These are phyloP conservation scores for Contarinia nasturtii DNA, from an alignment of 1,140 invertebrate species.

Conservation along the genomic window DNA sequence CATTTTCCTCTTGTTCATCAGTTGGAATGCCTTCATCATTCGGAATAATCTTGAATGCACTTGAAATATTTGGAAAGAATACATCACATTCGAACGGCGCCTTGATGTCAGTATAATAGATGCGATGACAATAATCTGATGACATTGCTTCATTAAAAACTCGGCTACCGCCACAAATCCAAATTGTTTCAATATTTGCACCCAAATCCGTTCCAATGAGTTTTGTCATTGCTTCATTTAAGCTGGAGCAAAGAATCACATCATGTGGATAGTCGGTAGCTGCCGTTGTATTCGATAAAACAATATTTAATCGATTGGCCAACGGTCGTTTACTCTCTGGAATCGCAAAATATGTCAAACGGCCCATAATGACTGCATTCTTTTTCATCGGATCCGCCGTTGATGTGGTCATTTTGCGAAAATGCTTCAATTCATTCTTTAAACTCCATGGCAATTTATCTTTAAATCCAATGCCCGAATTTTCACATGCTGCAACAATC, in stretches of 20 bases:
- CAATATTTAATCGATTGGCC: constrained; percentile 58
- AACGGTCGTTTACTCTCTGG: constrained; percentile 67
- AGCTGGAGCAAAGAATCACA: constrained; percentile 37
- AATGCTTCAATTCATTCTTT: constrained; percentile 81
- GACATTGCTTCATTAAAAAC: constrained; percentile 64
- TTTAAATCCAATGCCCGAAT: constrained; percentile 63
- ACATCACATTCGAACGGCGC: constrained; percentile 68
- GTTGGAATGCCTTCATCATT: constrained; percentile 38
- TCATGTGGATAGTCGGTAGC: constrained; percentile 32
- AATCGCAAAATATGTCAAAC: constrained; percentile 80
- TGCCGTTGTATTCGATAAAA: constrained; percentile 43
- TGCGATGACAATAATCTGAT: constrained; percentile 43
- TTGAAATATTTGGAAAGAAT: constrained; percentile 60
- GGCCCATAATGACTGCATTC: constrained; percentile 89
- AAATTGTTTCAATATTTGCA: constrained; percentile 54
- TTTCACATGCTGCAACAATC: constrained; percentile 70
- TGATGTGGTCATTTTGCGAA: constrained; percentile 55
- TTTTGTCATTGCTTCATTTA: constrained; percentile 43
- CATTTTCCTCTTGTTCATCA: constrained; percentile 51
- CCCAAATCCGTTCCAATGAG: constrained; percentile 29
- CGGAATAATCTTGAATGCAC: constrained; percentile 33
- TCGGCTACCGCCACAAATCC: constrained; percentile 67
- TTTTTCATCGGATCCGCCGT: constrained; percentile 35
- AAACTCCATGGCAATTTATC: constrained; percentile 68
- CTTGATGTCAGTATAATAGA: constrained; percentile 76